Conservation (phyloP, 2,797 vertebrate genomes). For the Cirrhinus mrigala region DNA sequence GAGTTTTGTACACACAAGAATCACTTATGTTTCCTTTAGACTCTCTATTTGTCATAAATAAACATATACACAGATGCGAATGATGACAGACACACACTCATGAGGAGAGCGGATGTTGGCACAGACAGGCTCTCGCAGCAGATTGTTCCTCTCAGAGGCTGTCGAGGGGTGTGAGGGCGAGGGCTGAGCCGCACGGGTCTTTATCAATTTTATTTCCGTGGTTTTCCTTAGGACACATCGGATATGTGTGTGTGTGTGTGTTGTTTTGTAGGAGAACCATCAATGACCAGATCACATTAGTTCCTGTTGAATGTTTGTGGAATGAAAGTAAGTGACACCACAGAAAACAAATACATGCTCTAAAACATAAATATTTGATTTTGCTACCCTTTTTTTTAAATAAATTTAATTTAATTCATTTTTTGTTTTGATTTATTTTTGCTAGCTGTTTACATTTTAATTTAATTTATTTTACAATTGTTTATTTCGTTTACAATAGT, state of each 20-base stretch:
- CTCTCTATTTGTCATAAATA: constrained; percentile 37
- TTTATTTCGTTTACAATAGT: no score
- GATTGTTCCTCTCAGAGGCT: constrained; percentile 79
- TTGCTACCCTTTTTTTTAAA: neutral
- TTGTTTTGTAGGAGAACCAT: constrained; percentile 2
- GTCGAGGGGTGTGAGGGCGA: constrained; percentile 53
- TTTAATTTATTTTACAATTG: no score
- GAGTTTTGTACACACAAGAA: neutral
- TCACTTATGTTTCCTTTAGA: neutral
- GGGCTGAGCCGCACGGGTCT: constrained; percentile 33
- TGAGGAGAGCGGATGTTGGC: constrained; percentile 78
- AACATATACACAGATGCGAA: constrained; percentile 23
- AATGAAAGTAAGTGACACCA: neutral
- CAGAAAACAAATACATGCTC: neutral
- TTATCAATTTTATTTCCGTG: constrained; percentile 44
- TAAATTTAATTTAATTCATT: no score
- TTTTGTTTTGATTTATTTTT: no score
- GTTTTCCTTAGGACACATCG: neutral
- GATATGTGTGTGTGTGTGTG: neutral
- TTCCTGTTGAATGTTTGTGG: neutral
- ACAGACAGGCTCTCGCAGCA: constrained; percentile 75
- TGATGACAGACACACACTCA: constrained; percentile 49
- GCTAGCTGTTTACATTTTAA: no score
- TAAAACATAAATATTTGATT: neutral
- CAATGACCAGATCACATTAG: neutral